Evolutionary conservation across 2,113 vertebrate species (phyloP).

Genomic region (Crocuta crocuta): DNA sequence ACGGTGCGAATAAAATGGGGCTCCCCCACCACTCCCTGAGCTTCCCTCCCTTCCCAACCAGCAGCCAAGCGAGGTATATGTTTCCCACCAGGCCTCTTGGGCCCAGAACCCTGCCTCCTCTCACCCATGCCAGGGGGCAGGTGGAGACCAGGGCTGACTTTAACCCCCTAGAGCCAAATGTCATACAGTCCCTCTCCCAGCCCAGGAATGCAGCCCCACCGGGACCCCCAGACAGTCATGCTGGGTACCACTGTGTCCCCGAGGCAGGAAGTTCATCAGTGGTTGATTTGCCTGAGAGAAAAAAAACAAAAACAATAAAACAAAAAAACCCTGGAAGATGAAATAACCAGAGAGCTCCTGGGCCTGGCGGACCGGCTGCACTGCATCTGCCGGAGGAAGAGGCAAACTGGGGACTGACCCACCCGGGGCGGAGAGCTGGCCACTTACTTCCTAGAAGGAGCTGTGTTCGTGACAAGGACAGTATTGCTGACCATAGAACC

Average conservation of each 20-base stretch:
- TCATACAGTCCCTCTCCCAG: not conserved
- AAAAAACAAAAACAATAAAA: not conserved
- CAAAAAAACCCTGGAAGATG: not conserved
- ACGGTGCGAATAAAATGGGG: not conserved
- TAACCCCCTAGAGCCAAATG: not conserved
- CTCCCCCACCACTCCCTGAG: not conserved
- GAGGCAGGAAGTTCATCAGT: not conserved
- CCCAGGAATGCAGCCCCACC: not conserved
- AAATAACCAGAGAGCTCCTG: not conserved
- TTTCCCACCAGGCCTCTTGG: not conserved
- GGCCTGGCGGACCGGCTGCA: rapidly evolving
- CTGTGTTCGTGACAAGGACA: too few species aligned
- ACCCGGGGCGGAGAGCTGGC: not conserved
- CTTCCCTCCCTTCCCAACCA: not conserved
- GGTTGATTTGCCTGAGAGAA: not conserved
- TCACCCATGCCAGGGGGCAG: not conserved
- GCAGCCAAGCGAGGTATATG: rapidly evolving
- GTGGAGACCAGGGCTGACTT: not conserved
- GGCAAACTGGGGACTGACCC: too few species aligned
- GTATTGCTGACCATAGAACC: not conserved
- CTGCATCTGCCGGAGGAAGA: not conserved
- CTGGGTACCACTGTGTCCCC: not conserved
- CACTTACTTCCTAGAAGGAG: not conserved
- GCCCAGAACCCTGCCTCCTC: not conserved
- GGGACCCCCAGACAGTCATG: not conserved